Base-by-base conservation (phyloP, 2,797 vertebrate genomes). In the Clamator glandarius region DNA sequence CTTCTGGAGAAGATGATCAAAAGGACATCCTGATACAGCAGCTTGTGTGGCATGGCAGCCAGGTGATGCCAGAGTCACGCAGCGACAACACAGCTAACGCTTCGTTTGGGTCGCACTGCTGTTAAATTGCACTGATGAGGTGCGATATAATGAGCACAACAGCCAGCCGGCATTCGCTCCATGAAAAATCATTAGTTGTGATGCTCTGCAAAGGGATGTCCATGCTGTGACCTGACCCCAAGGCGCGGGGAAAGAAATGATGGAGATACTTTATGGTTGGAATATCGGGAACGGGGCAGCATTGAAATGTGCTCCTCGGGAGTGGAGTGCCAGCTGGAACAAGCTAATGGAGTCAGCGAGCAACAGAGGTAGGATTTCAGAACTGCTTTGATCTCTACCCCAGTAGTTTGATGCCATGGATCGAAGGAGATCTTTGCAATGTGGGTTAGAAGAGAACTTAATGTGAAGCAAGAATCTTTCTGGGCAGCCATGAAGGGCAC, bases 321-420 rank as follows among this genome's bases (percentile, higher is more conserved):
- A 83, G 58, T 8, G 5, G 41, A 33, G 66, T 33, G 26, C 50
- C 15, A 23, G 68, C 87, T 61, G 28, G 61, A 74, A 44, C 17
- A 29, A 48, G 59, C 55, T 72, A 21, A 78, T 31, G 33, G 72
- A 89, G 31, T 35, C 93, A 92, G 90, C 85, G 41, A 67, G 79
- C 24, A 48, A 59, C 75, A 90, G 69, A 75, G 66, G 83, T 73
- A 50, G 44, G 87, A 83, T 90, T 96, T 91, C 51, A 78, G 59
- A 92, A 66, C 58, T 31, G 17, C 84, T 95, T 86, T 89, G 21
- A 62, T 54, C 26, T 61, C 52, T 70, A 3, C 25, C 2, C 12
- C 69, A 21, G 29, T 23, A 48, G 14, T 70, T 75, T 7, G 6
- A 51, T 77, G 51, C 61, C 1, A 0, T 18, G 14, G 52, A 42